These are phyloP conservation scores for Gyrodactylus salaris DNA, from an alignment of 1,140 invertebrate species.

Conservation along the genomic window DNA sequence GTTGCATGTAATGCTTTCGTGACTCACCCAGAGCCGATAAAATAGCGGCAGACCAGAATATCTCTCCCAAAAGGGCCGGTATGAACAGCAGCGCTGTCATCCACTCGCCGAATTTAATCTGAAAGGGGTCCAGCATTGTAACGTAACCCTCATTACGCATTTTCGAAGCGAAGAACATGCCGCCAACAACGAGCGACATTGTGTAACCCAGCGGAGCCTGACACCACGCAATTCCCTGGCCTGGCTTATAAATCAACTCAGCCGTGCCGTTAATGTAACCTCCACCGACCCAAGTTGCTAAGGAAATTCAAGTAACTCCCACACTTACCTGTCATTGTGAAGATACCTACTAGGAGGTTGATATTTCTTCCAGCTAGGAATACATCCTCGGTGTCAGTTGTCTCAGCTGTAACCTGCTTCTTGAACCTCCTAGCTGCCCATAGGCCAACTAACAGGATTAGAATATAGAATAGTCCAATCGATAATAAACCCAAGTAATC, in stretches of 20 bases:
- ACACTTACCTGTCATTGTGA: conserved; percentile 64
- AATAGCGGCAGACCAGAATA: conserved; percentile 84
- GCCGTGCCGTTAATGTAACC: conserved; percentile 95
- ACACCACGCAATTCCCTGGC: conserved; percentile 49
- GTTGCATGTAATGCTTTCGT: not conserved
- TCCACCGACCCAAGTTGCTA: conserved; percentile 86
- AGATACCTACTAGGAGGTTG: conserved; percentile 69
- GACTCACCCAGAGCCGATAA: conserved; percentile 47
- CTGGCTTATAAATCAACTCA: conserved; percentile 52
- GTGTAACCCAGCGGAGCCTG: conserved; percentile 89
- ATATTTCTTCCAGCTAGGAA: conserved; percentile 82
- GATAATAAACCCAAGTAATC: conserved; percentile 59
- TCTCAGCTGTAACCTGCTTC: conserved; percentile 31
- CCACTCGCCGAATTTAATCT: conserved; percentile 57
- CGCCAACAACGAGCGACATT: conserved; percentile 60
- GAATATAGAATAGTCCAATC: conserved; percentile 60
- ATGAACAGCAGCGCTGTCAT: conserved; percentile 84
- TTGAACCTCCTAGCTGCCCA: conserved; percentile 56
- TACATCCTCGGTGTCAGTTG: conserved; percentile 41
- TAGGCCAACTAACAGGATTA: conserved; percentile 62
- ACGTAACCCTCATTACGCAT: conserved; percentile 87
- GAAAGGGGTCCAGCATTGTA: conserved; percentile 83
- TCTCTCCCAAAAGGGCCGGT: conserved; percentile 74
- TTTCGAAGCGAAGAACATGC: conserved; percentile 77
- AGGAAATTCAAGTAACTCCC: conserved; percentile 6